Evolutionary conservation across 37 sponge, comb jelly and placozoan genomes (phyloP).

Genomic region (Lycopodina hypogea): DNA sequence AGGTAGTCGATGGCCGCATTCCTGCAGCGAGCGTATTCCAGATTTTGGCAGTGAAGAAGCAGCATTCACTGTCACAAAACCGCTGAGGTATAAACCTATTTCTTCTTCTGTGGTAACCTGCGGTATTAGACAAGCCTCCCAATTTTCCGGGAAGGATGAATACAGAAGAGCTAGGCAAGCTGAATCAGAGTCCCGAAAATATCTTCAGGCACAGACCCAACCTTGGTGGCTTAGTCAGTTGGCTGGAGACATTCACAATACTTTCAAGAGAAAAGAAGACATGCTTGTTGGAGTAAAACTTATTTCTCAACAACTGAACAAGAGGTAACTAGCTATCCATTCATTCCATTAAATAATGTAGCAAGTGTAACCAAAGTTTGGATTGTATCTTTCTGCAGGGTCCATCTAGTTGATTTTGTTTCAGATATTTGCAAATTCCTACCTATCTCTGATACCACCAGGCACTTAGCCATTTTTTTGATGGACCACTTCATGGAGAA

Average conservation of each 20-base stretch:
- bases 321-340: conserved; percentile 4
- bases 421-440: conserved; percentile 43
- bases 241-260: conserved; percentile 27
- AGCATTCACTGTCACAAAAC: too few species aligned
- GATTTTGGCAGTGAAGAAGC: too few species aligned
- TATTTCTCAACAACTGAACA: conserved; percentile 35
- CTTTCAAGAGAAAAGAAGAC: conserved; percentile 24
- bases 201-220: background rate
- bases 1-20: too few species aligned
- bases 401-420: conserved; percentile 66
- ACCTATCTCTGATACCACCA: conserved; percentile 51
- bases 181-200: too few species aligned
- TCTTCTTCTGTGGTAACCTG: too few species aligned
- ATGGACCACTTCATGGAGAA: conserved; percentile 87
- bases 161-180: too few species aligned
- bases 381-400: conserved; percentile 10
- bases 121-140: too few species aligned
- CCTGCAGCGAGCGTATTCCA: too few species aligned
- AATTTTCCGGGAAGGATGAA: too few species aligned
- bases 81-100: too few species aligned
- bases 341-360: too few species aligned
- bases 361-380: background rate
- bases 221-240: conserved; percentile 7
- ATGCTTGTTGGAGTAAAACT: conserved; percentile 1
- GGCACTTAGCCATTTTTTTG: conserved; percentile 59